A percentile compares a stretch with the other conserved stretches of the same genome.
phyloP scores from a whole-genome alignment of 2,113 vertebrate genomes.

The Canis aureus region DNA sequence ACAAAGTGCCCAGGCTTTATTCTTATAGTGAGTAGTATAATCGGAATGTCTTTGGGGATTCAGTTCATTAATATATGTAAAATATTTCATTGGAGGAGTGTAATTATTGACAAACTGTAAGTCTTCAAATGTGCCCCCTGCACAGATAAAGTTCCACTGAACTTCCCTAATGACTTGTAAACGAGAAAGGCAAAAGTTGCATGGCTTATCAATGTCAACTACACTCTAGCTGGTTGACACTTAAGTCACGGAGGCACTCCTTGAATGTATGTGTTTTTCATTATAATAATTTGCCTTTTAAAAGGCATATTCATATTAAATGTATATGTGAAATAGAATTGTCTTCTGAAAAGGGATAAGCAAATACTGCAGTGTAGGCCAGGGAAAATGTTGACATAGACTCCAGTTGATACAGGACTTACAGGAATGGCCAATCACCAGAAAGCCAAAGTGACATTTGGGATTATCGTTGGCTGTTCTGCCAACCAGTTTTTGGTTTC shows the following conservation, averaged over 20 bases:
- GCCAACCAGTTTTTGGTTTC: neutral
- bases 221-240: slow-evolving; percentile 82
- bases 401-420: neutral
- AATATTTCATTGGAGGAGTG: slow-evolving; percentile 62
- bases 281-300: slow-evolving; percentile 83
- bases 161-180: slow-evolving; percentile 78
- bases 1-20: slow-evolving; percentile 64
- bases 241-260: slow-evolving; percentile 72
- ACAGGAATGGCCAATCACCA: neutral
- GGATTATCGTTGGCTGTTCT: neutral
- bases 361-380: neutral
- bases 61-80: slow-evolving; percentile 62
- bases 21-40: slow-evolving; percentile 47
- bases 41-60: slow-evolving; percentile 48
- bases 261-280: slow-evolving; percentile 85
- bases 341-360: slow-evolving; percentile 78
- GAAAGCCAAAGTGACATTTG: neutral
- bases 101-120: slow-evolving; percentile 78
- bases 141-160: slow-evolving; percentile 76
- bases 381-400: neutral
- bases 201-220: slow-evolving; percentile 87
- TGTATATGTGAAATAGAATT: slow-evolving; percentile 75
- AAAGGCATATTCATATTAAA: slow-evolving; percentile 82
- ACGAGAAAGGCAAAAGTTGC: slow-evolving; percentile 77
- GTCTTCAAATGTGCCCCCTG: slow-evolving; percentile 67